Base-by-base conservation (phyloP, 2,797 vertebrate species). In the Dromococcyx pavoninus region DNA sequence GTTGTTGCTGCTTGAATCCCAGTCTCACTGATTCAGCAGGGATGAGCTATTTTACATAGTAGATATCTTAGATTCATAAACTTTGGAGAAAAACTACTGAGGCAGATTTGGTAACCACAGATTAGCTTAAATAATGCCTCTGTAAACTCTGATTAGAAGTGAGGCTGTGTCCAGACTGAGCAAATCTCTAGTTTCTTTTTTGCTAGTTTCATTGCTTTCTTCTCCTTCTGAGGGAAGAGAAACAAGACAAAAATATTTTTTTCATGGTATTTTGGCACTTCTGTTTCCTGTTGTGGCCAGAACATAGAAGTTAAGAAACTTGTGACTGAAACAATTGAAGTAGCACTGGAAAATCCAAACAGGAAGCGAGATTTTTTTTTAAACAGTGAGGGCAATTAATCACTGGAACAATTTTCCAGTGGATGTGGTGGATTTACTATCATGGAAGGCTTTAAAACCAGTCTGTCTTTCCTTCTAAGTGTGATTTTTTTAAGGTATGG, bases 251-350 rank as follows among this genome's bases (percentile, higher is more conserved):
- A 93, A 79, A 53, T 60, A 32, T 60, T 82, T 91, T 51, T 94
- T 96, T 80, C 80, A 76, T 85, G 67, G 74, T 89, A 92, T 94
- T 95, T 96, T 93, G 88, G 74, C 86, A 94, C 67, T 97, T 94
- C 90, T 96, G 86, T 93, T 96, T 96, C 94, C 92, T 95, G 91
- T 92, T 95, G 88, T 83, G 93, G 91, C 80, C 56, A 92, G 56
- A 95, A 84, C 24, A n/a, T 91, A 91, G 91, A 95, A 87, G 72
- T 76, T 89, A 89, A 95, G 88, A 95, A 95, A 92, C 41, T 92
- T 87, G 39, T 89, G 60, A 80, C 88, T 71, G 16, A 91, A 96
- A 95, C 84, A 96, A 95, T 91, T 89, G 81, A 92, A 94, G 53
- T 39, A 76, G 57, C 17, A 65, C 53, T 94, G 74, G 65, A 95